Evolutionary conservation across 2,888 invertebrate genomes (phyloP).

Genomic region (Cheilosia urbana): DNA sequence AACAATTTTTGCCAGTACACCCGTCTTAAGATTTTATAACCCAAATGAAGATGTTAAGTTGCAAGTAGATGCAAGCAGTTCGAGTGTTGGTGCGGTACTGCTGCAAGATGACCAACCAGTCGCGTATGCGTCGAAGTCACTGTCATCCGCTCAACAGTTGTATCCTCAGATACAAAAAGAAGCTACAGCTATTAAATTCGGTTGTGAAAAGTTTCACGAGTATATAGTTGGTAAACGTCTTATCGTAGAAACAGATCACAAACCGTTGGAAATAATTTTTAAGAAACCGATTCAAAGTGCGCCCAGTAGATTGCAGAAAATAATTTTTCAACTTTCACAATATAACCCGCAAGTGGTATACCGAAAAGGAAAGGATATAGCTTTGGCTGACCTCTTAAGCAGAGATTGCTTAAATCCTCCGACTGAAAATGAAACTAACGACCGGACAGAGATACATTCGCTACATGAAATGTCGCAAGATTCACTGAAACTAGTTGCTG

Average conservation of each 20-base stretch:
- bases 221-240: conserved; percentile 15
- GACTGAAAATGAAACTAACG: not conserved
- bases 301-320: not conserved
- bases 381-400: not conserved
- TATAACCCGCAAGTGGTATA: not conserved
- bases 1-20: conserved; percentile 55
- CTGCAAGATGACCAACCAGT: conserved; percentile 79
- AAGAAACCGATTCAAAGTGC: conserved; percentile 46
- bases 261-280: conserved; percentile 11
- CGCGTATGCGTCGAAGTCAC: conserved; percentile 79
- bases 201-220: conserved; percentile 33
- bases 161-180: conserved; percentile 63
- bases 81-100: conserved; percentile 78
- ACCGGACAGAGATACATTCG: not conserved
- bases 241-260: conserved; percentile 14
- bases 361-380: not conserved
- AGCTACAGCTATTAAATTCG: conserved; percentile 62
- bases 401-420: not conserved
- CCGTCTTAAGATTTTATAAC: conserved; percentile 77
- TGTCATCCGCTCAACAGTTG: conserved; percentile 72
- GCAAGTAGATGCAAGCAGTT: conserved; percentile 73
- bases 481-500: not conserved
- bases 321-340: not conserved
- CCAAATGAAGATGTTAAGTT: conserved; percentile 76
- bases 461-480: not conserved